Base-by-base conservation (phyloP, 2,113 vertebrate species). In the Chamaea fasciata region DNA sequence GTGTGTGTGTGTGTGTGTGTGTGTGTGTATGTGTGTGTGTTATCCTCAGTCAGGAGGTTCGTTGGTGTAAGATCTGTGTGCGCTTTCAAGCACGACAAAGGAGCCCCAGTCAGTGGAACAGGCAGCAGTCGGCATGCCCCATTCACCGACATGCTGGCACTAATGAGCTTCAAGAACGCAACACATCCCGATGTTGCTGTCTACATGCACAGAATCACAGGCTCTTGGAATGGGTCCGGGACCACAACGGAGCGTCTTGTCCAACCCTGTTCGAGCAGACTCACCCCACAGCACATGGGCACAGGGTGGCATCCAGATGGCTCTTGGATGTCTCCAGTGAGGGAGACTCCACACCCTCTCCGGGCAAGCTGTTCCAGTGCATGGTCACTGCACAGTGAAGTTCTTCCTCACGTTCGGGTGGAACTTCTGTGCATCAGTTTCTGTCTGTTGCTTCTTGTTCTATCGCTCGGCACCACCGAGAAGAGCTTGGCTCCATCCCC, bases 381-480 rank as follows among this genome's bases (percentile, higher is more conserved):
- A 0, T 0, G 4, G 53, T 53, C 46, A 47, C 30, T 53, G 78
- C 47, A 26, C 39, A 35, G n/a, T 26, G 3, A 47, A 39, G 13
- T 31, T 55, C 46, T 47, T 47, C 53, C 24, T 62, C 46, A 6
- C 15, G 28, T 41, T 60, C 4, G 0, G 13, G 3, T 53, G 39
- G 46, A 60, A 18, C 4, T 13, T 24, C 24, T 15, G 33, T 6
- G 24, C 41, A 26, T 55, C 39, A 22, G 14, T 62, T 69, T 55
- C 55, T 52, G 26, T 27, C 21, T 5, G 0, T 11, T 33, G 37
- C 3, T 27, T 73, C 35, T 50, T 57, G 42, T 65, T 2, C 50
- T 23, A 2, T 23, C 0, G 3, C 52, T 65, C 1, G 0, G 22
- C 37, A 50, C 10, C 33, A 9, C 26, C 0, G 0, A 31, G 21